A percentile compares a stretch with the other conserved stretches of the same genome.
phyloP scores from a whole-genome alignment of 2,113 vertebrate species.

The Ploceus nigricollis region DNA sequence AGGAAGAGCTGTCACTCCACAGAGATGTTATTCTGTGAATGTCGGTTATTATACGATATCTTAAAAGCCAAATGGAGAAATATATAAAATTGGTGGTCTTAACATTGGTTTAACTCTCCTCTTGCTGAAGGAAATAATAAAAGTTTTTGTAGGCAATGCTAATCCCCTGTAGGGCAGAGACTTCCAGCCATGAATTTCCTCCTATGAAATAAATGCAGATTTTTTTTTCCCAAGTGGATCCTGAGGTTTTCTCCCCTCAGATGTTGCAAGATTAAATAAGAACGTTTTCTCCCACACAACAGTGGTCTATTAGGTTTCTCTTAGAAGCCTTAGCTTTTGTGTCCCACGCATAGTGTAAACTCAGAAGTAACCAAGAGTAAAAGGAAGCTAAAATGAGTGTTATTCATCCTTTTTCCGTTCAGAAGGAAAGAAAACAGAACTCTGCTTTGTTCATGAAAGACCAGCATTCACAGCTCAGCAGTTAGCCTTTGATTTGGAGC shows the following conservation, averaged over 20 bases:
- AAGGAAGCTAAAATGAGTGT: neutral
- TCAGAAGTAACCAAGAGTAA: neutral
- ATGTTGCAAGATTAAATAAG: neutral
- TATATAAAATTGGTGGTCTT: neutral
- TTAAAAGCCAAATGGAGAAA: neutral
- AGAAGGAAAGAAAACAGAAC: neutral
- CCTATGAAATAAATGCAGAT: neutral
- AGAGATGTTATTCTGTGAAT: neutral
- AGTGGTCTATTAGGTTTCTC: neutral
- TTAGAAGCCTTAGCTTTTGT: neutral
- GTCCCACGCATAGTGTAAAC: neutral
- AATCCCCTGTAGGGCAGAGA: neutral
- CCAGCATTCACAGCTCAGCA: neutral
- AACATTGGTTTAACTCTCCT: neutral
- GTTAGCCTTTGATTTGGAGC: constrained; percentile 37
- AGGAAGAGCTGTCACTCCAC: neutral
- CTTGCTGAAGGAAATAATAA: neutral
- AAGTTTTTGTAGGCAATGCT: neutral
- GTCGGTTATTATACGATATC: rapidly evolving
- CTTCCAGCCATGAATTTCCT: neutral
- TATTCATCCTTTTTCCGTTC: neutral
- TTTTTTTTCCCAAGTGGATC: neutral
- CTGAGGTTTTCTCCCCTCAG: neutral
- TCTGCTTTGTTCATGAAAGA: constrained; percentile 19
- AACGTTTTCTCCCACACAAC: neutral